These are phyloP conservation scores for Limnephilus auricula DNA, from an alignment of 2,888 invertebrate genomes.

Conservation along the genomic window DNA sequence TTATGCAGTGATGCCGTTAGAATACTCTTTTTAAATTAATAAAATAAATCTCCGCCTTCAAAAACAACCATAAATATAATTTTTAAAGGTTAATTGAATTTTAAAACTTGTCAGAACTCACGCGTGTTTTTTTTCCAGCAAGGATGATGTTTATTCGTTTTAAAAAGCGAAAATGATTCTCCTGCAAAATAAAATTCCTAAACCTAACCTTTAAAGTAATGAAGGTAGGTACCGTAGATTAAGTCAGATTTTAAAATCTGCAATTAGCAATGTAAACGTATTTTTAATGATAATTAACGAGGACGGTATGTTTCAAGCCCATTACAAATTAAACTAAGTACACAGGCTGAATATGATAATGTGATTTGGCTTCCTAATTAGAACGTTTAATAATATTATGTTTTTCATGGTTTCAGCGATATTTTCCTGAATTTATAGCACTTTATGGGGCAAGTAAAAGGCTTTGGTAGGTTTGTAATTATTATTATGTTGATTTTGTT, in stretches of 20 bases:
- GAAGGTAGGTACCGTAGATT: background rate
- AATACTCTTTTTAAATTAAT: no score
- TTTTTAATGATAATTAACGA: conserved; percentile 25
- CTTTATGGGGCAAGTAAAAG: background rate
- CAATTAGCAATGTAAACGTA: conserved; percentile 17
- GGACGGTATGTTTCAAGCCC: background rate
- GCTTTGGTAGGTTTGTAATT: background rate
- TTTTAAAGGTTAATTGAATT: background rate
- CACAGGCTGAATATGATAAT: background rate
- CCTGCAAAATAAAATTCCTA: no score
- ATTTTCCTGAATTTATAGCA: background rate
- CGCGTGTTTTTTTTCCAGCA: background rate
- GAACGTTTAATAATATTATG: background rate
- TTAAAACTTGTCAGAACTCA: background rate
- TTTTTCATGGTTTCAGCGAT: background rate
- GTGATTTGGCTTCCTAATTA: background rate
- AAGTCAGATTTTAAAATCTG: background rate
- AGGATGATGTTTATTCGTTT: background rate
- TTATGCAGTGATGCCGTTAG: no score
- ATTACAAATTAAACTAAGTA: background rate
- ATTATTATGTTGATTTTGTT: background rate
- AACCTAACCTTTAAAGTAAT: no score
- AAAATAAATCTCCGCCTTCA: no score
- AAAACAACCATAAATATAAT: background rate
- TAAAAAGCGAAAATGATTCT: background rate